Evolutionary conservation across 2,888 invertebrate species (phyloP), one percentile per base, ranked within the genome.

Genomic region (Punctoribates punctum): DNA sequence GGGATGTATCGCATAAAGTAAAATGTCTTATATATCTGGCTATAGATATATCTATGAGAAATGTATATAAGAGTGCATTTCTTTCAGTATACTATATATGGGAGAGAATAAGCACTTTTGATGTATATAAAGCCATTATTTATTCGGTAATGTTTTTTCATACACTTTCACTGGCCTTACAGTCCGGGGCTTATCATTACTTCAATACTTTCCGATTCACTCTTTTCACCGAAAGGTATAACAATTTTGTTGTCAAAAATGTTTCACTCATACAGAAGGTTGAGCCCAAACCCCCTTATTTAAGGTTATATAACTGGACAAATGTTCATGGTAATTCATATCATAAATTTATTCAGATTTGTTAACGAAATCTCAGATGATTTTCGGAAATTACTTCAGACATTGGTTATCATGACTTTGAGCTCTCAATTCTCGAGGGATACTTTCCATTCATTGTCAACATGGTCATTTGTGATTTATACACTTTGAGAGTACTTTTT

Each of bases 121-220:
- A 57, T 17, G 54, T 54, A 23, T 57, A 57, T 57, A 57, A 57
- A 57, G 57, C 57, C 57, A 57, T 57, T 57, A 57, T 25, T 57
- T 57, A 57, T 57, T 57, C 57, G 23, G 57, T 57, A 57, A 57
- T 57, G 57, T 57, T 57, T 57, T 57, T 15, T 20, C 46, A 48
- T 48, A 48, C 57, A 25, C 57, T 34, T 34, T 34, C 34, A 34
- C 23, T 20, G 2, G 25, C 25, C 57, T 25, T 57, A 20, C 11
- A n/a, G n/a, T 54, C n/a, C 20, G 54, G 54, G n/a, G 54, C 57
- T 57, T 57, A 57, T 57, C 25, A 57, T 57, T 57, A 57, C 9
- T 23, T 23, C 57, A 57, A 25, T 57, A 57, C 23, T 34, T 34
- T 34, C 34, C 34, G 34, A 34, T 34, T 3, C 8, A 34, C 4